Conservation (phyloP, 2,797 vertebrate genomes). For the Buceros bicornis region DNA sequence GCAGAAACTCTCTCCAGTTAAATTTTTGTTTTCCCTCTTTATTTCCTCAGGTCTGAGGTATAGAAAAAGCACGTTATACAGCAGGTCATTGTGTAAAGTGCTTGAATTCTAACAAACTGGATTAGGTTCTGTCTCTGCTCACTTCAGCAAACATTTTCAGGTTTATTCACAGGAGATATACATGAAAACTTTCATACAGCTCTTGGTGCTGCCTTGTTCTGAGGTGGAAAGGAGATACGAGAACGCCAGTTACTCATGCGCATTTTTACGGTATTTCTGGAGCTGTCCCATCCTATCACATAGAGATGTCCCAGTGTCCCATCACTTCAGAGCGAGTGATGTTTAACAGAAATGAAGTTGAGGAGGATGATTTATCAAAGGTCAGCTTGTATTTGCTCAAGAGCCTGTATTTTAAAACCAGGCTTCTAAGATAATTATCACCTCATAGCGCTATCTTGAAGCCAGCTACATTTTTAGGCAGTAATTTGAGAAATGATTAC, state of each 20-base stretch:
- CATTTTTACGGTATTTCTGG: not conserved
- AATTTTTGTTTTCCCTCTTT: not conserved
- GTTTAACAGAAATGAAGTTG: slow-evolving; percentile 36
- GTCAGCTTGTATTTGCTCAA: slow-evolving; percentile 17
- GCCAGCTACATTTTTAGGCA: not conserved
- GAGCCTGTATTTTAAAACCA: not conserved
- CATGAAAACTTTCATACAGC: not conserved
- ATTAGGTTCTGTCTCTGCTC: not conserved
- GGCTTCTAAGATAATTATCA: not conserved
- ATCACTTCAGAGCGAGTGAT: not conserved
- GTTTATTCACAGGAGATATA: not conserved
- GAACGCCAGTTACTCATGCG: not conserved
- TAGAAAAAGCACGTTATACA: not conserved
- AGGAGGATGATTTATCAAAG: slow-evolving; percentile 23
- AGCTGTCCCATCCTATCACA: not conserved
- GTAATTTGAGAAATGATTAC: slow-evolving; percentile 31
- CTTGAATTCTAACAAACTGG: not conserved
- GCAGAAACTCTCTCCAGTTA: not conserved
- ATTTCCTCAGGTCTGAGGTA: not conserved
- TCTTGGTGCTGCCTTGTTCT: not conserved
- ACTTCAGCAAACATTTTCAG: not conserved
- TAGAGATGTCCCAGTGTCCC: not conserved
- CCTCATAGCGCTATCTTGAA: not conserved
- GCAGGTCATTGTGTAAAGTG: not conserved
- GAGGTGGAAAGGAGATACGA: not conserved